Evolutionary conservation across 2,113 vertebrate genomes (phyloP), one percentile per base, ranked within the genome.

Genomic region (Butorides virescens): DNA sequence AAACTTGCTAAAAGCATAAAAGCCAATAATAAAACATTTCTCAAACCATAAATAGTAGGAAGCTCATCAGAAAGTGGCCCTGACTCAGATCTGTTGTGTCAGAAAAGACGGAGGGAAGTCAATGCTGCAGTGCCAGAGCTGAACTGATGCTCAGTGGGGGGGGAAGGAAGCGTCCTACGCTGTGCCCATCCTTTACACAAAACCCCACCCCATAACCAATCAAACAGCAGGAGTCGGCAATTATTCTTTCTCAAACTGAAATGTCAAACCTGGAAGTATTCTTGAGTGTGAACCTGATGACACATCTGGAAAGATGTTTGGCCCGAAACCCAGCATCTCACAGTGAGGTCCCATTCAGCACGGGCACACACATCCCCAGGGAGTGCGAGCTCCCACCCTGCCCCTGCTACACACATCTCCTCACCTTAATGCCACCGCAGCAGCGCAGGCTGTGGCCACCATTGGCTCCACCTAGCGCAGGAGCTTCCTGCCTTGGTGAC

Each of bases 1-100:
- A 95, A 96, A 95, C 44, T 93, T 85, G 81, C 62, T 92, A 91
- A 97, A 96, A 93, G 86, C 68, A 67, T 84, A 91, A 93, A 95
- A 93, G 81, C 53, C 78, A 90, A 78, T 88, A 96, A 85, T 79
- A 93, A 96, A 95, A 85, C 39, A 72, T 86, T 88, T 91, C 87
- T 94, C 30, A 49, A 62, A 75, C 53, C 58, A 91, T 79, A 82
- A 95, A 77, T 91, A 83, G 18, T 44, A 72, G 70, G 66, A 93
- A 76, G 49, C 17, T 93, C 66, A 65, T 85, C 87, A 82, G 84
- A 78, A 95, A 79, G 19, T 22, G 37, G 9, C 56, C 56, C 19
- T 65, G 65, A 49, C 61, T 72, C 56, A 65, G 36, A 36, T 71
- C 36, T 55, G 11, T 18, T 55, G 11, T 18, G 17, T 5, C 49